A percentile compares a stretch with the other conserved stretches of the same genome.
Evolutionary conservation across 2,888 invertebrate species (phyloP).

Genomic region (Drosophila anomelani): DNA sequence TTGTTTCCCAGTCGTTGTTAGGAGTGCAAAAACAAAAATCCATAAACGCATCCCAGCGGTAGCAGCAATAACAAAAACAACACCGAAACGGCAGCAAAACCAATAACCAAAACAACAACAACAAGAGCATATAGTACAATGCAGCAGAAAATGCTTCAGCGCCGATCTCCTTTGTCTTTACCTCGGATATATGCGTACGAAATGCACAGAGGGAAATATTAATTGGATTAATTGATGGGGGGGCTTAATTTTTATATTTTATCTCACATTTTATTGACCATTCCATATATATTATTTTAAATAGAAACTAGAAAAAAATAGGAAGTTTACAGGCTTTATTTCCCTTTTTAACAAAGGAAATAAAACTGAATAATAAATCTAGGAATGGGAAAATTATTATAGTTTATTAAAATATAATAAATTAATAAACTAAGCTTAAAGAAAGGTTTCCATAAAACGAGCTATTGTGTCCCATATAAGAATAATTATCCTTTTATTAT

Average conservation of each 20-base stretch:
- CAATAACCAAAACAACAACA: slow-evolving; percentile 59
- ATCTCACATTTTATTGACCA: background rate
- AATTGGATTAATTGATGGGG: too few species aligned
- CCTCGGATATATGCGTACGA: slow-evolving; percentile 3
- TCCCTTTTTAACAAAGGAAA: too few species aligned
- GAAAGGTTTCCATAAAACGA: too few species aligned
- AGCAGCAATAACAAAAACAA: slow-evolving; percentile 52
- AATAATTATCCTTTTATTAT: too few species aligned
- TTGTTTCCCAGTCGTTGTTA: slow-evolving; percentile 45
- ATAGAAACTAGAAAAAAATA: background rate
- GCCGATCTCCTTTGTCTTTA: slow-evolving; percentile 56
- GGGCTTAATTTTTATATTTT: too few species aligned
- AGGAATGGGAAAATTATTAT: too few species aligned
- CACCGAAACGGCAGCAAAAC: slow-evolving; percentile 54
- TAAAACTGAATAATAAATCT: too few species aligned
- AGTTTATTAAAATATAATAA: too few species aligned
- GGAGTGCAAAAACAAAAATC: slow-evolving; percentile 70
- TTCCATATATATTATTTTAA: background rate
- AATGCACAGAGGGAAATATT: background rate
- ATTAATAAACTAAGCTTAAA: too few species aligned
- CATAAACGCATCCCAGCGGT: slow-evolving; percentile 67
- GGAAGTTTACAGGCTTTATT: background rate
- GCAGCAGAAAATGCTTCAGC: slow-evolving; percentile 18
- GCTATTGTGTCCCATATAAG: too few species aligned
- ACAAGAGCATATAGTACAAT: slow-evolving; percentile 21